Evolutionary conservation across 2,888 invertebrate genomes (phyloP).

Genomic region (Cephus sareptanus): DNA sequence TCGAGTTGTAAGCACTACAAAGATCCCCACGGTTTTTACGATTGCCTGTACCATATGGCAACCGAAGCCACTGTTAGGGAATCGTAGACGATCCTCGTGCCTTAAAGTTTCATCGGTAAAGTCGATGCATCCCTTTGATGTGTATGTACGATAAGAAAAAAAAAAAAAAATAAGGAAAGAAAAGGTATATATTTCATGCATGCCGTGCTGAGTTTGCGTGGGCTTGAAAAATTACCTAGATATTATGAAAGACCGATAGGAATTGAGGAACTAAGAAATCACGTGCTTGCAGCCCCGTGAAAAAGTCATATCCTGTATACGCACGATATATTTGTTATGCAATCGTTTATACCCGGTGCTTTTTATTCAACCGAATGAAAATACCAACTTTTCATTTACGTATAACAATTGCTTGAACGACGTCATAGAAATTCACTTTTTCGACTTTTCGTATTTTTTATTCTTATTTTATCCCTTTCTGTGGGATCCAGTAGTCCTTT

Average conservation of each 20-base stretch:
- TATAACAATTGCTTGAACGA: neutral
- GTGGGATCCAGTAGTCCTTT: neutral
- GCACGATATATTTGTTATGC: neutral
- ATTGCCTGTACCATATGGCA: neutral
- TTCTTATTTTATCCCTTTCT: neutral
- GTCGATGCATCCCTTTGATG: neutral
- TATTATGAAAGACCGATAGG: neutral
- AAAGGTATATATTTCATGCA: neutral
- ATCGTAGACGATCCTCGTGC: neutral
- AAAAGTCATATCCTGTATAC: neutral
- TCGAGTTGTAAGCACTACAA: neutral
- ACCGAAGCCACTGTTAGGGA: neutral
- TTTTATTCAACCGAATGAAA: neutral
- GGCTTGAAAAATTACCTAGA: neutral
- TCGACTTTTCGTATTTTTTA: neutral
- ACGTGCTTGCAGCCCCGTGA: neutral
- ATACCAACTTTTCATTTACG: neutral
- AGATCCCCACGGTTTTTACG: neutral
- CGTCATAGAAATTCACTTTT: neutral
- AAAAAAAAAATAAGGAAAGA: neutral
- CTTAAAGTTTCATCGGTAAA: neutral
- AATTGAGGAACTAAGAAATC: neutral
- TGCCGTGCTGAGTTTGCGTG: neutral
- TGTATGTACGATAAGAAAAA: neutral
- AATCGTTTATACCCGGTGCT: neutral